Conservation (phyloP, 2,888 invertebrate genomes). For the Dysmachus trigonus region DNA sequence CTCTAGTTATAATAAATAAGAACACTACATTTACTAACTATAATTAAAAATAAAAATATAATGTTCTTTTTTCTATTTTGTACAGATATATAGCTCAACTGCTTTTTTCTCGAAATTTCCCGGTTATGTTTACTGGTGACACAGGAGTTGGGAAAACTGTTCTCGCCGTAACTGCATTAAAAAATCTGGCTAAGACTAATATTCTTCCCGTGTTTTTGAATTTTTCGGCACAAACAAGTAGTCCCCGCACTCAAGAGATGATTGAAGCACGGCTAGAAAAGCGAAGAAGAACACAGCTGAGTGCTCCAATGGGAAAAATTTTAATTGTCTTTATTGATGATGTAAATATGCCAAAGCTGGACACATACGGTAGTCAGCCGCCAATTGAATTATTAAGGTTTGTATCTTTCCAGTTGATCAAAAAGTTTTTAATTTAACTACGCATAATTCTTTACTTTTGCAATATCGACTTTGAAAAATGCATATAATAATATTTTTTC, state of each 20-base stretch:
- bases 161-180: slow-evolving; percentile 79
- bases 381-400: slow-evolving; percentile 87
- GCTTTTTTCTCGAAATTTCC: slow-evolving; percentile 75
- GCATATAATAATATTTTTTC: slow-evolving; percentile 27
- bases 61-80: not conserved
- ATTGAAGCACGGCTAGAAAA: slow-evolving; percentile 87
- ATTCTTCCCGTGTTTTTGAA: slow-evolving; percentile 83
- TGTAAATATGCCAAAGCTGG: slow-evolving; percentile 89
- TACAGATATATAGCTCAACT: slow-evolving; percentile 68
- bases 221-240: slow-evolving; percentile 92
- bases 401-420: not conserved
- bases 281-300: slow-evolving; percentile 79
- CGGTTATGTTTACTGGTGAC: slow-evolving; percentile 89
- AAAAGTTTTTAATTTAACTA: not conserved
- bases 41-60: not conserved
- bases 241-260: slow-evolving; percentile 81
- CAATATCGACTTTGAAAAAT: too few relatives aligned
- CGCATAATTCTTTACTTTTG: not conserved
- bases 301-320: slow-evolving; percentile 84
- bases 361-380: slow-evolving; percentile 90
- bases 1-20: too few relatives aligned
- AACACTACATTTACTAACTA: too few relatives aligned
- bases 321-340: slow-evolving; percentile 90
- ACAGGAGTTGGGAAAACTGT: slow-evolving; percentile 93
- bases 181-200: slow-evolving; percentile 69